Evolutionary conservation across 1,140 invertebrate species (phyloP).

Genomic region (Ooceraea biroi): DNA sequence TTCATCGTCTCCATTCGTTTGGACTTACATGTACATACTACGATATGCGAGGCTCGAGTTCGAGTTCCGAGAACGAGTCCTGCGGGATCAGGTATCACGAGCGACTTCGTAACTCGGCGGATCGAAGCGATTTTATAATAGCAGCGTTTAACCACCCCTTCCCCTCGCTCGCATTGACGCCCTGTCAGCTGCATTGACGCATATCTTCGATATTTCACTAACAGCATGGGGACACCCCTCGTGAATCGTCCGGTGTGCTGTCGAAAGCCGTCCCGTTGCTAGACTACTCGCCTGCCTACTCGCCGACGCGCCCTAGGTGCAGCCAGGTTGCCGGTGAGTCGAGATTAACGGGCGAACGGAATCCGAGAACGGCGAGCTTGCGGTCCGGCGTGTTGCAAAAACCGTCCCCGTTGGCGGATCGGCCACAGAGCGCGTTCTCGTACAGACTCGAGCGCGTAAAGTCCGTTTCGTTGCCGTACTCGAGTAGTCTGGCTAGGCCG

Average conservation of each 20-base stretch:
- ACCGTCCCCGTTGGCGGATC: conserved; percentile 72
- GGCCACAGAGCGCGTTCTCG: conserved; percentile 69
- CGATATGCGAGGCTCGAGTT: background rate
- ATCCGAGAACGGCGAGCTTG: conserved; percentile 57
- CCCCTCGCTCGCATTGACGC: conserved; percentile 7
- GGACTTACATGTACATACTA: conserved; percentile 30
- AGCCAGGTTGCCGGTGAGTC: conserved; percentile 76
- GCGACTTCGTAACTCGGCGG: conserved; percentile 30
- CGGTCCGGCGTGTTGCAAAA: conserved; percentile 72
- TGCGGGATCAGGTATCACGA: conserved; percentile 22
- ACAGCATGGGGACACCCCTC: conserved; percentile 81
- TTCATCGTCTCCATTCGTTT: conserved; percentile 9
- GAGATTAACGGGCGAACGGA: conserved; percentile 69
- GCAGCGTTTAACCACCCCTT: conserved; percentile 42
- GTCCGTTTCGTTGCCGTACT: conserved; percentile 81
- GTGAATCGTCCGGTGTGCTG: conserved; percentile 75
- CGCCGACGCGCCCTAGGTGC: conserved; percentile 72
- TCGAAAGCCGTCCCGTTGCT: conserved; percentile 75
- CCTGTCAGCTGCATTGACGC: conserved; percentile 68
- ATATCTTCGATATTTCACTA: conserved; percentile 82
- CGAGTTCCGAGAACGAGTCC: background rate
- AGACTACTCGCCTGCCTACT: conserved; percentile 76
- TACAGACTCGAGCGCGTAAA: conserved; percentile 80
- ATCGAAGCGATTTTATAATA: conserved; percentile 22
- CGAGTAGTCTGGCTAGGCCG: conserved; percentile 76